Percentiles rank a stretch among this genome's conserved stretches.
Evolutionary conservation across 2,888 invertebrate genomes (phyloP).

Genomic region (Rhingia campestris): DNA sequence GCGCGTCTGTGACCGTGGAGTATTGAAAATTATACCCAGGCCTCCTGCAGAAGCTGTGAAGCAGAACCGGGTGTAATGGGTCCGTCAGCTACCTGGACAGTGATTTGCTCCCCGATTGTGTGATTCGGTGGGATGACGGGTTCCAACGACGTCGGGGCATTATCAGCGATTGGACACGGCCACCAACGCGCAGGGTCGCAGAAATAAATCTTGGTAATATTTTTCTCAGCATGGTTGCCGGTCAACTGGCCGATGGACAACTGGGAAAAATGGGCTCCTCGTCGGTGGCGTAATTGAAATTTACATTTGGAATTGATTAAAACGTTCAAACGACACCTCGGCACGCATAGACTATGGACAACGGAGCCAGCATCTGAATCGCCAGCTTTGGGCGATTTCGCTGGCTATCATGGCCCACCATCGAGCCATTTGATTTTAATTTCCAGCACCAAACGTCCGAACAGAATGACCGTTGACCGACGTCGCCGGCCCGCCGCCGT

Average conservation of each 20-base stretch:
- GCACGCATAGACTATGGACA: conserved; percentile 55
- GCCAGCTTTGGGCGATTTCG: conserved; percentile 61
- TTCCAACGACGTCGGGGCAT: not conserved
- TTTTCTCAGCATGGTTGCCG: conserved; percentile 1
- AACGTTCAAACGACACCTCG: conserved; percentile 67
- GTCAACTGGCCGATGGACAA: not conserved
- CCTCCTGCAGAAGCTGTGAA: conserved; percentile 74
- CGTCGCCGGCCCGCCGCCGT: not conserved
- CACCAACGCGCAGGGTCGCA: conserved; percentile 65
- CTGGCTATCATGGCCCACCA: conserved; percentile 66
- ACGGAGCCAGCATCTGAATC: conserved; percentile 29
- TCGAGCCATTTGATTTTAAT: conserved; percentile 73
- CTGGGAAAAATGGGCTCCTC: not conserved
- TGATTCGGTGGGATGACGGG: conserved; percentile 15
- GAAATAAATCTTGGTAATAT: conserved; percentile 28
- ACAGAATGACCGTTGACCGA: conserved; percentile 57
- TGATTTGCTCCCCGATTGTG: conserved; percentile 30
- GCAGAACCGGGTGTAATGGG: conserved; percentile 69
- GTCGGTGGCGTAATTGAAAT: conserved; percentile 61
- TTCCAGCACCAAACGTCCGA: conserved; percentile 53
- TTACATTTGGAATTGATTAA: conserved; percentile 70
- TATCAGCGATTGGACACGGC: conserved; percentile 69
- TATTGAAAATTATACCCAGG: conserved; percentile 70
- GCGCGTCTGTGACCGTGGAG: conserved; percentile 54
- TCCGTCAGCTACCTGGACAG: conserved; percentile 60